phyloP scores from a whole-genome alignment of 1,140 invertebrate genomes.

The Temnothorax curvispinosus region DNA sequence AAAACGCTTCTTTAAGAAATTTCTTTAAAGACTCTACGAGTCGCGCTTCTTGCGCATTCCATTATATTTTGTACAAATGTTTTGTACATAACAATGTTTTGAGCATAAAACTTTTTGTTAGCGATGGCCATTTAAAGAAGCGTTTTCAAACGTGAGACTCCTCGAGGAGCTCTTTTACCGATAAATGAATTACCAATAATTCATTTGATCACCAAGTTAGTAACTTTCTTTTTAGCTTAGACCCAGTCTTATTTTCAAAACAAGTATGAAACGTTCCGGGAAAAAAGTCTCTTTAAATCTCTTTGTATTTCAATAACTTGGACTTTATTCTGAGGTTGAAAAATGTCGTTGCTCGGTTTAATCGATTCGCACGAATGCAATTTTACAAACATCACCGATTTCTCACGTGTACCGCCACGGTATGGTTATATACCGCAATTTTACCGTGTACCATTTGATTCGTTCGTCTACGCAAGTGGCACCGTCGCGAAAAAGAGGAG shows the following conservation, averaged over 20 bases:
- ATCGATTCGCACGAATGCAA: not conserved
- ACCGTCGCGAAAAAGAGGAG: not conserved
- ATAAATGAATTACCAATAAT: not conserved
- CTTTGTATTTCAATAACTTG: not conserved
- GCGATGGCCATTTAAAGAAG: not conserved
- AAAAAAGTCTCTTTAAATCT: not conserved
- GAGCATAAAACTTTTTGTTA: not conserved
- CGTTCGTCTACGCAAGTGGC: slow-evolving; percentile 7
- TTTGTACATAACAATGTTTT: too few species aligned
- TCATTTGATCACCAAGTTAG: not conserved
- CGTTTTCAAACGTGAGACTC: not conserved
- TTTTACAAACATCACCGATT: slow-evolving; percentile 3
- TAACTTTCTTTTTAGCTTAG: not conserved
- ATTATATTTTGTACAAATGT: not conserved
- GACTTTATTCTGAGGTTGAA: not conserved
- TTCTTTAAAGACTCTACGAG: not conserved
- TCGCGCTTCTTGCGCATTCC: not conserved
- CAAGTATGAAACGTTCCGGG: not conserved
- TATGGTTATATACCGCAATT: not conserved
- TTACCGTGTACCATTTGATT: not conserved
- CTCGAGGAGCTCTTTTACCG: not conserved
- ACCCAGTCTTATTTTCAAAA: slow-evolving; percentile 13
- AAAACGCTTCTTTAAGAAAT: not conserved
- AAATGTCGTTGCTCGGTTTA: not conserved
- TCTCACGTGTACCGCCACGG: not conserved